Evolutionary conservation across 92 coral and sea anemone genomes (phyloP).

Genomic region (Virgularia gustaviana): DNA sequence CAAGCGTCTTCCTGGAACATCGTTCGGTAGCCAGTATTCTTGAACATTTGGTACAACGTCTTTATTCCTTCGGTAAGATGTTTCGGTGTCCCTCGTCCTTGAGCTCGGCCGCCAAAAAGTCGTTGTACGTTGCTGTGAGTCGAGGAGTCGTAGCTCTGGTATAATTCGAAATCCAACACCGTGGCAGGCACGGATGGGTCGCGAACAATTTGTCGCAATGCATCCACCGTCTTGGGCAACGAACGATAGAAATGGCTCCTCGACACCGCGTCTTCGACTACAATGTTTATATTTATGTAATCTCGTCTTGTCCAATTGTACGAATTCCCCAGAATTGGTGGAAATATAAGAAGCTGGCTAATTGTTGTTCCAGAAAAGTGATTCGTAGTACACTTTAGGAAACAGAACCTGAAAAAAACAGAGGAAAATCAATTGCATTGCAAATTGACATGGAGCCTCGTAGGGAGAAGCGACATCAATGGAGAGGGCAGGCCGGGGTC

Average conservation of each 20-base stretch:
- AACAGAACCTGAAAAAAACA: slow-evolving; percentile 60
- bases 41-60: slow-evolving; percentile 38
- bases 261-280: slow-evolving; percentile 85
- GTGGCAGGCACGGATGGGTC: slow-evolving; percentile 53
- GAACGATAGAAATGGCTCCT: slow-evolving; percentile 78
- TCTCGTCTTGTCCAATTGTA: slow-evolving; percentile 1
- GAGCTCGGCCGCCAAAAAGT: slow-evolving; percentile 64
- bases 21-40: slow-evolving; percentile 64
- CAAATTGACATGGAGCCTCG: too few species aligned
- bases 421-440: neutral
- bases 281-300: slow-evolving; percentile 67
- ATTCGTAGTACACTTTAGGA: slow-evolving; percentile 51
- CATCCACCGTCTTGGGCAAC: slow-evolving; percentile 65
- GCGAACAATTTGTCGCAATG: slow-evolving; percentile 58
- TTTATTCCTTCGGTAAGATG: slow-evolving; percentile 37
- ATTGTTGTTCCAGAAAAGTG: slow-evolving; percentile 22
- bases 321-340: slow-evolving; percentile 62
- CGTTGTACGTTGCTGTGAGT: slow-evolving; percentile 62
- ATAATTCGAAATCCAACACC: slow-evolving; percentile 74
- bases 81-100: slow-evolving; percentile 33
- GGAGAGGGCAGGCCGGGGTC: neutral
- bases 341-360: slow-evolving; percentile 70
- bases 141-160: slow-evolving; percentile 77
- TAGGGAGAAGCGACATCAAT: neutral
- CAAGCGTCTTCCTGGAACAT: slow-evolving; percentile 84